Evolutionary conservation across 2,797 vertebrate species (phyloP).

Genomic region (Semotilus atromaculatus): DNA sequence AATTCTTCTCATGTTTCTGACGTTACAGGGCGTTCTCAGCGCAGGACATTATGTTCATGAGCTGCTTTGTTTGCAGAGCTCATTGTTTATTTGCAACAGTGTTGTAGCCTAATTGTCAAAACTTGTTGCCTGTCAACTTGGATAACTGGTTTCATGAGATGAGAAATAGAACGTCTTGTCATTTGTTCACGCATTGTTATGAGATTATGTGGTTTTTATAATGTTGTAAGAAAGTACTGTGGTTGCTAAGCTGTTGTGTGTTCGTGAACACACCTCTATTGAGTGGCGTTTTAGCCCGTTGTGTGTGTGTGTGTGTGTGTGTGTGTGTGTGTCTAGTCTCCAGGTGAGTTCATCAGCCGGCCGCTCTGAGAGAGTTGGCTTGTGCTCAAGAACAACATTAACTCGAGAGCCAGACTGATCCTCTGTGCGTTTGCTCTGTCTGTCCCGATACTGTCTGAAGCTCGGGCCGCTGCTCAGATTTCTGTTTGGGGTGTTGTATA

Average conservation of each 20-base stretch:
- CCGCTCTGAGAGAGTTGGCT: slow-evolving; percentile 41
- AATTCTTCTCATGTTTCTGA: neutral
- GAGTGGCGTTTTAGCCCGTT: neutral
- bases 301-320: no score
- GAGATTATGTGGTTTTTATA: neutral
- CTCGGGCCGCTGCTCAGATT: neutral
- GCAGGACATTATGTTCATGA: neutral
- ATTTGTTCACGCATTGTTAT: neutral
- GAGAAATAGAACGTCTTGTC: neutral
- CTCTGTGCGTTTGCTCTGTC: neutral
- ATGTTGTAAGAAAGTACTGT: neutral
- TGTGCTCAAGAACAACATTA: slow-evolving; percentile 45
- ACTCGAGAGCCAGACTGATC: slow-evolving; percentile 21
- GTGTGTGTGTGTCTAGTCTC: neutral
- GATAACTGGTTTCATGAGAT: neutral
- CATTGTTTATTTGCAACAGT: neutral
- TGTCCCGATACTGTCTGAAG: neutral
- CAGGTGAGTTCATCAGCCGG: slow-evolving; percentile 23
- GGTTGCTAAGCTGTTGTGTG: neutral
- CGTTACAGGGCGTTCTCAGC: no score
- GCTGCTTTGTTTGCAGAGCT: neutral
- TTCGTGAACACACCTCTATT: neutral
- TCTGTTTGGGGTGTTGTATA: neutral
- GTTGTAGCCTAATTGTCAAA: neutral
- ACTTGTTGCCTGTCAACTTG: neutral